Evolutionary conservation across 2,797 vertebrate genomes (phyloP), one percentile per base, ranked within the genome.

Genomic region (Etheostoma perlongum): DNA sequence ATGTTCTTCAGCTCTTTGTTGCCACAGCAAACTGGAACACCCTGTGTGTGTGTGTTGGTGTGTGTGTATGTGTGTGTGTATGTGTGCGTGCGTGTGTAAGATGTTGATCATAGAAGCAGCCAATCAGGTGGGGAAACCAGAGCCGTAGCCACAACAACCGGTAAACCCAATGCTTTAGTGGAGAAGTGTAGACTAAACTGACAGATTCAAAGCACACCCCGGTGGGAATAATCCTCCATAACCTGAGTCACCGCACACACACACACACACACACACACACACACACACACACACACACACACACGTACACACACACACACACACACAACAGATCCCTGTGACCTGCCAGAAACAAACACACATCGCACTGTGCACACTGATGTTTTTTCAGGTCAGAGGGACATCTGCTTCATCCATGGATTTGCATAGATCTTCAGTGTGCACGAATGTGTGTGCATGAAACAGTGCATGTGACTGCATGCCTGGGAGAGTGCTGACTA

Each of bases 171-270:
- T 21, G 71, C 64, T 84, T 81, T 72, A 74, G 62, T 49, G 59
- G 67, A 73, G 65, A 78, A 70, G 49, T 13, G 78, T 79, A 88
- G 91, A 90, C 91, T 87, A 88, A 91, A 89, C 82, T 76, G 90
- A 86, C 89, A 44, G 58, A 85, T 64, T 80, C 82, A 82, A 79
- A 86, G 78, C 89, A 82, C 81, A 85, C 49, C 70, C 42, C 5
- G 8, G 63, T 60, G 57, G 78, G 63, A 84, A 44, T 23, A 61
- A 69, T 80, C 78, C 54, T 63, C 52, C 48, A 10, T 54, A 84
- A 88, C 66, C 79, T 25, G 21, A 73, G 63, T 80, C 78, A 83
- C 79, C 67, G 46, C 48, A 70, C 66, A 49, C 36, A 55, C 74
- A 59, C 60, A 51, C 10, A 65, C 53, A 67, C 65, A 63, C 33